These are phyloP conservation scores for Pseudochromis fuscus DNA, from an alignment of 2,797 vertebrate genomes.

Conservation along the genomic window DNA sequence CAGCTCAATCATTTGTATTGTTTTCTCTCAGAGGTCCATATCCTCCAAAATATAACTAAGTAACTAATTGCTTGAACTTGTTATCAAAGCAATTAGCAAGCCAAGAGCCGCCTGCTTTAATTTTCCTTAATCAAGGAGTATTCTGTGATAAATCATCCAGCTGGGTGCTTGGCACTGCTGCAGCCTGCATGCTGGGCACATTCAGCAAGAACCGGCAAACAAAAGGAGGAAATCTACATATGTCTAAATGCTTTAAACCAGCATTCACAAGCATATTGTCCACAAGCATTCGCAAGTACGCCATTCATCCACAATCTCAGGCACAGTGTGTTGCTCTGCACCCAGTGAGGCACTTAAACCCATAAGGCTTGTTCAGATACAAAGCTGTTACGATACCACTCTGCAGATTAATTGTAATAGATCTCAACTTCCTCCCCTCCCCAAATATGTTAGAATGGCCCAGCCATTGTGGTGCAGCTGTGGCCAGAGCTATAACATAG, in stretches of 20 bases:
- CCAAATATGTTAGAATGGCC: conserved; percentile 35
- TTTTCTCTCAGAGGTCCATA: conserved; percentile 70
- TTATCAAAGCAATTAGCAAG: conserved; percentile 84
- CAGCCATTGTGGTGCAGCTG: conserved; percentile 1
- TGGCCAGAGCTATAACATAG: conserved; percentile 25
- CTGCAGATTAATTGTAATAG: conserved; percentile 55
- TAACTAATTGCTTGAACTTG: conserved; percentile 83
- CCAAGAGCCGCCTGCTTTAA: conserved; percentile 81
- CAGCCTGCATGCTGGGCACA: conserved; percentile 67
- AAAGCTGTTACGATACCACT: conserved; percentile 36
- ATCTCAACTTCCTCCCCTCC: conserved; percentile 37
- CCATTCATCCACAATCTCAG: conserved; percentile 59
- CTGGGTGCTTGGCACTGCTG: conserved; percentile 71
- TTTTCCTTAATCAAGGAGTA: conserved; percentile 84
- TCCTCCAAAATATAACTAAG: conserved; percentile 71
- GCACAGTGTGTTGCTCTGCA: conserved; percentile 52
- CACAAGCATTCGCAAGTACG: conserved; percentile 25
- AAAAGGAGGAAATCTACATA: conserved; percentile 67
- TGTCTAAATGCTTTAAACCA: conserved; percentile 68
- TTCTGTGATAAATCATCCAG: conserved; percentile 83
- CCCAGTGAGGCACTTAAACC: conserved; percentile 58
- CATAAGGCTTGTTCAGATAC: conserved; percentile 52
- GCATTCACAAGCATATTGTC: conserved; percentile 56
- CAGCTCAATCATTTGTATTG: conserved; percentile 69
- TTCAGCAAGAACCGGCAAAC: conserved; percentile 62